phyloP scores from a whole-genome alignment of 2,113 vertebrate species.

The Benitochromis conjunctus region DNA sequence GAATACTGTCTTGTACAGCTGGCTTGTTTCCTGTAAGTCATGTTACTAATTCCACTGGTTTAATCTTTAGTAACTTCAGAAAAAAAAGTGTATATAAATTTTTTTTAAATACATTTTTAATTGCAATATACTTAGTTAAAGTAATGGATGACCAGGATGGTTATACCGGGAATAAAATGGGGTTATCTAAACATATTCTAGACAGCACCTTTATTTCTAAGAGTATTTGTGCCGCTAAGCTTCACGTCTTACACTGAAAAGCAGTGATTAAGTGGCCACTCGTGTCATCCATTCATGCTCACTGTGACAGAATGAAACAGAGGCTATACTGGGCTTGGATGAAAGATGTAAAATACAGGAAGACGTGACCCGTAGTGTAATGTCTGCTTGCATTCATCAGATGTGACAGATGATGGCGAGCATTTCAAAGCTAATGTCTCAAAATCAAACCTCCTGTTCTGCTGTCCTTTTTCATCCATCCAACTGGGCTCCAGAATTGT shows the following conservation, averaged over 20 bases:
- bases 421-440: slow-evolving; percentile 17
- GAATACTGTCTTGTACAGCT: neutral
- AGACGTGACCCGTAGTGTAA: neutral
- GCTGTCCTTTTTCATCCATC: slow-evolving; percentile 14
- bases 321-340: neutral
- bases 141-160: neutral
- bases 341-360: slow-evolving; percentile 3
- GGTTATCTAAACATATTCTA: neutral
- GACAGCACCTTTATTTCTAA: neutral
- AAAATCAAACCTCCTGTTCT: slow-evolving; percentile 26
- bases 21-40: neutral
- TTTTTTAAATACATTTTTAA: neutral
- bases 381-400: slow-evolving; percentile 5
- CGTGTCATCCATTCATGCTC: neutral
- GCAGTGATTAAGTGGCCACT: neutral
- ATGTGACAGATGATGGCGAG: slow-evolving; percentile 26
- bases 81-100: neutral
- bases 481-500: neutral
- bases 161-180: neutral
- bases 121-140: neutral
- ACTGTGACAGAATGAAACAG: neutral
- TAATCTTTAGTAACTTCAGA: neutral
- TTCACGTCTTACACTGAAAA: neutral
- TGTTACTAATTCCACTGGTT: neutral
- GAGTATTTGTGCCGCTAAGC: neutral